Conservation (phyloP, 2,113 vertebrate species). For the Elanus axillaris region DNA sequence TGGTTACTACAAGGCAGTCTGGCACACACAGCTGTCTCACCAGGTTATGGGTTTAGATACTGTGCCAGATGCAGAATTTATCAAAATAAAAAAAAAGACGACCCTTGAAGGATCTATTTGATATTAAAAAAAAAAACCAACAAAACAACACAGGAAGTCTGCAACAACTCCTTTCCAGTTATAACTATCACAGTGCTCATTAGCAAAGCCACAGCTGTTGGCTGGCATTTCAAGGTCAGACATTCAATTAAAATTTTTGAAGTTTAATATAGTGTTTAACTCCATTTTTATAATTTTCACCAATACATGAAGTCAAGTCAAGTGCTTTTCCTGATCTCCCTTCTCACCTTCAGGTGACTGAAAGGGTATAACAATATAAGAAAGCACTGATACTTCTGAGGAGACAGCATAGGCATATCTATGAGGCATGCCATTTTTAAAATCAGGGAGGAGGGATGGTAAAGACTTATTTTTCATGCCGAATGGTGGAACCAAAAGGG, state of each 20-base stretch:
- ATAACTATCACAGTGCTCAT: conserved; percentile 10
- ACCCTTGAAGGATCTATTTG: conserved; percentile 17
- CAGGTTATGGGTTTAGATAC: background rate
- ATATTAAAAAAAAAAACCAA: background rate
- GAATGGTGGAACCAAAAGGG: background rate
- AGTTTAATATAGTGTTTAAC: background rate
- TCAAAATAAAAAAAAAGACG: background rate
- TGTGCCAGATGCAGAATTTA: conserved; percentile 17
- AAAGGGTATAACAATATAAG: background rate
- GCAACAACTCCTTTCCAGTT: background rate
- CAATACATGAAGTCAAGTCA: background rate
- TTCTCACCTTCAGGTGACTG: background rate
- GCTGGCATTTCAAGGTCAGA: background rate
- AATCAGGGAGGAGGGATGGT: conserved; percentile 42
- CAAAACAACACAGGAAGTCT: background rate
- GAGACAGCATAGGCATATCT: conserved; percentile 45
- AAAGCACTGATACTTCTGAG: conserved; percentile 19
- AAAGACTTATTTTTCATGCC: background rate
- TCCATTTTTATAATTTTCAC: conserved; percentile 7
- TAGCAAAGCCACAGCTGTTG: background rate
- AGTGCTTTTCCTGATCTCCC: background rate
- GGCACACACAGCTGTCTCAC: background rate
- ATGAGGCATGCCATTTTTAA: background rate
- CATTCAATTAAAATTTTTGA: background rate
- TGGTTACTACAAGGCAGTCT: background rate